phyloP scores from a whole-genome alignment of 1,140 invertebrate species.

The Nephila pilipes region DNA sequence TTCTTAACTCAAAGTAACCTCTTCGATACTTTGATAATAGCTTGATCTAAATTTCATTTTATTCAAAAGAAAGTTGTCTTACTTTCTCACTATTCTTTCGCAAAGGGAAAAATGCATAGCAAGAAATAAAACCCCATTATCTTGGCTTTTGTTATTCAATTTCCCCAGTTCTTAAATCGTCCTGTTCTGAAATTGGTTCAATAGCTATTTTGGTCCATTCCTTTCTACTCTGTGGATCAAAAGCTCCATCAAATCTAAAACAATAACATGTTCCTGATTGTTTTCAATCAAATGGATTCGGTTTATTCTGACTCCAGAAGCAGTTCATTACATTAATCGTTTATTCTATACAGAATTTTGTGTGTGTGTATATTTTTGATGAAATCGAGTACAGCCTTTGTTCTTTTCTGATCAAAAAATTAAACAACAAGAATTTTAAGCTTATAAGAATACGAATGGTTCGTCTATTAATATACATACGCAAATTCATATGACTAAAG shows the following conservation, averaged over 20 bases:
- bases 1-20: background rate
- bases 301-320: background rate
- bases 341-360: background rate
- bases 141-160: conserved; percentile 25
- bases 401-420: background rate
- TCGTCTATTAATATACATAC: background rate
- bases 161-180: background rate
- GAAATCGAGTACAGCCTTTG: background rate
- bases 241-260: conserved; percentile 28
- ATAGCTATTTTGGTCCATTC: conserved; percentile 19
- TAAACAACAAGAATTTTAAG: background rate
- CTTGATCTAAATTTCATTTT: background rate
- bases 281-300: background rate
- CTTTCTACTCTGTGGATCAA: background rate
- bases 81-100: conserved; percentile 9
- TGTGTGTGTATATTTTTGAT: background rate
- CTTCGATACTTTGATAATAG: background rate
- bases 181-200: background rate
- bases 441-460: background rate
- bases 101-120: background rate
- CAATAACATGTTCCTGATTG: background rate
- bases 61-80: conserved; percentile 11
- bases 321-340: background rate
- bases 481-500: background rate
- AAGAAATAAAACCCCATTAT: conserved; percentile 11